Percentiles rank a stretch among this genome's conserved stretches.
Conservation (phyloP, 2,888 invertebrate species). For the Pimpla rufipes region DNA sequence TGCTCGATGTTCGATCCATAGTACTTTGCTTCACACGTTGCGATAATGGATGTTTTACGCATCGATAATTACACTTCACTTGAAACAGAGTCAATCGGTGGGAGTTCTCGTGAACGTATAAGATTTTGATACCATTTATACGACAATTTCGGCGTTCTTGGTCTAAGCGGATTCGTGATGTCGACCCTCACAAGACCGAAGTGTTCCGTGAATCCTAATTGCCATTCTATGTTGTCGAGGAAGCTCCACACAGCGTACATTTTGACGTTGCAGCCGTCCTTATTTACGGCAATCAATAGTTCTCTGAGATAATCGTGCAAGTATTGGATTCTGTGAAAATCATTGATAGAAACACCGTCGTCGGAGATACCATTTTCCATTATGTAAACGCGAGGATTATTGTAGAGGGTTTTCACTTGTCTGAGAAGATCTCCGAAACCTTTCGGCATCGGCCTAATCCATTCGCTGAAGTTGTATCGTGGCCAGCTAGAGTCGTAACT, state of each 20-base stretch:
- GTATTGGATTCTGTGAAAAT: conserved; percentile 75
- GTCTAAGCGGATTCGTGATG: conserved; percentile 87
- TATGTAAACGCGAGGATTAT: conserved; percentile 81
- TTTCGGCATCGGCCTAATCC: conserved; percentile 87
- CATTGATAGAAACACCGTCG: conserved; percentile 71
- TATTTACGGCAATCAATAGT: conserved; percentile 85
- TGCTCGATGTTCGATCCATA: too few species aligned
- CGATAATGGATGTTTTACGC: too few species aligned
- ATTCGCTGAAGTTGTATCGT: conserved; percentile 84
- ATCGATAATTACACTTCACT: too few species aligned
- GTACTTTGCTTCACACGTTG: too few species aligned
- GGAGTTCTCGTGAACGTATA: conserved; percentile 84
- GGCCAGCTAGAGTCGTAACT: conserved; percentile 88
- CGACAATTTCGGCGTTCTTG: conserved; percentile 89
- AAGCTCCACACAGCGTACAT: conserved; percentile 89
- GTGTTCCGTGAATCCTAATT: conserved; percentile 87
- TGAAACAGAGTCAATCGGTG: neutral
- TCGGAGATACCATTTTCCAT: conserved; percentile 85
- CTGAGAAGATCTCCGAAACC: conserved; percentile 84
- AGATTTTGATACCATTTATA: conserved; percentile 87
- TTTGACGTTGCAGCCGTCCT: conserved; percentile 85
- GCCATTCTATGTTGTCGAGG: conserved; percentile 90
- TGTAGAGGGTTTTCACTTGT: conserved; percentile 83
- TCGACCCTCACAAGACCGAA: conserved; percentile 91
- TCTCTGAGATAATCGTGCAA: conserved; percentile 85